Evolutionary conservation across 1,140 invertebrate species (phyloP), one percentile per base, ranked within the genome.

Genomic region (Polyergus mexicanus): DNA sequence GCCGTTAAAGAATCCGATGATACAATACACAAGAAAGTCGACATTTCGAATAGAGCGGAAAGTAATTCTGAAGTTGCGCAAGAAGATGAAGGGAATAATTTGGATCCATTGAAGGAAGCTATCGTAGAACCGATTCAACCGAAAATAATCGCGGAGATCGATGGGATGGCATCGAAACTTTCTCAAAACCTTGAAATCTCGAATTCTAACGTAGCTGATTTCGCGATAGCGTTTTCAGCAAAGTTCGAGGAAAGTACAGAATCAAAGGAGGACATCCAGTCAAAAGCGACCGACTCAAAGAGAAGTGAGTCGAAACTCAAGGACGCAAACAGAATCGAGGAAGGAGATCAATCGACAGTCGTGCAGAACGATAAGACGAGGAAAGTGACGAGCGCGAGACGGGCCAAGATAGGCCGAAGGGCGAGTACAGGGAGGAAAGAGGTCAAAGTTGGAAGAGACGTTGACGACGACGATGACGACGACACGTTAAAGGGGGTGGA

Each of bases 341-440:
- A 11, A 11, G 25, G 38, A 38, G 25, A 60, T 68, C 74, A 54
- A 13, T 58, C 60, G 16, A 28, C 32, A 28, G 41, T 51, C 47
- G 16, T 13, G 38, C 84, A 72, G 51, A 80, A 38, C 28, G 63
- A 58, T 13, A 78, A 85, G 54, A 32, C n/a, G 38, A 16, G 19
- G 22, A 68, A n/a, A 54, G n/a, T 38, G 10, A 19, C 16, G 63
- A 85, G 62, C 35, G 25, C 19, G 51, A 81, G n/a, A 35, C 35
- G 56, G 25, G 25, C 13, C 16, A 90, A 87, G 72, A n/a, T 32
- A 71, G 63, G 16, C 35, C 88, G 89, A 16, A 87, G 86, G 76
- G 85, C 76, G n/a, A 90, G 88, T 11, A 77, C 71, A 19, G 89
- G 81, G 25, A 74, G 71, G 32, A 86, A 74, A 28, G 80, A 71